A percentile compares a stretch with the other conserved stretches of the same genome.
Evolutionary conservation across 2,797 vertebrate genomes (phyloP).

Genomic region (Zenarchopterus dispar): DNA sequence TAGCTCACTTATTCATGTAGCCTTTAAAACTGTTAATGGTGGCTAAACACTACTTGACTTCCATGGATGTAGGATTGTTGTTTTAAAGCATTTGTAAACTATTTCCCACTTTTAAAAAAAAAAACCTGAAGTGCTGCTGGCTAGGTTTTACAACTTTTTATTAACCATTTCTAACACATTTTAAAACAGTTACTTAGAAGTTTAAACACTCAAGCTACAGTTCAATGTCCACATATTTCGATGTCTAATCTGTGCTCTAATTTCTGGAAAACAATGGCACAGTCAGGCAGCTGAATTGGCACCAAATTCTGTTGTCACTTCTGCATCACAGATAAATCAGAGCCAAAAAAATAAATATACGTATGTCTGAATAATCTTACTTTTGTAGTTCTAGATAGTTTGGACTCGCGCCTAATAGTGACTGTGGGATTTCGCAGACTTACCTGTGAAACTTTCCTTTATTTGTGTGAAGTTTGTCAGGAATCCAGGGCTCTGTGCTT

Average conservation of each 20-base stretch:
- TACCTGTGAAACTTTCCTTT: constrained; percentile 38
- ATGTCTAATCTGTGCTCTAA: too few species aligned
- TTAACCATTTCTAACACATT: too few species aligned
- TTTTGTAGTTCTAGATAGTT: neutral
- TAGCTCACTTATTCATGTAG: too few species aligned
- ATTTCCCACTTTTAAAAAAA: neutral
- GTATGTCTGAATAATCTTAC: neutral
- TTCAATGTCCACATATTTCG: neutral
- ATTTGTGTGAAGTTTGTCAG: neutral
- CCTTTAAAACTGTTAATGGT: neutral
- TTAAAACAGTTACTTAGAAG: too few species aligned
- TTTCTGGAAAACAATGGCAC: neutral
- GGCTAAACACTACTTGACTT: neutral
- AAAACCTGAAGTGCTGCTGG: neutral
- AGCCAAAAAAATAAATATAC: too few species aligned
- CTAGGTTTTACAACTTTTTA: too few species aligned
- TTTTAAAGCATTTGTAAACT: neutral
- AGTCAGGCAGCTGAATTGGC: too few species aligned
- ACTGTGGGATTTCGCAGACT: neutral
- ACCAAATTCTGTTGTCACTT: too few species aligned
- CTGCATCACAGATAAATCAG: too few species aligned
- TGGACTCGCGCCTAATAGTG: neutral
- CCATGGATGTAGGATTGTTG: too few species aligned
- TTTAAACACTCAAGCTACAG: too few species aligned
- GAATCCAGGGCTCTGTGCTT: constrained; percentile 15